Base-by-base conservation (phyloP, 1,140 invertebrate species). In the Zaprionus tsacasi region DNA sequence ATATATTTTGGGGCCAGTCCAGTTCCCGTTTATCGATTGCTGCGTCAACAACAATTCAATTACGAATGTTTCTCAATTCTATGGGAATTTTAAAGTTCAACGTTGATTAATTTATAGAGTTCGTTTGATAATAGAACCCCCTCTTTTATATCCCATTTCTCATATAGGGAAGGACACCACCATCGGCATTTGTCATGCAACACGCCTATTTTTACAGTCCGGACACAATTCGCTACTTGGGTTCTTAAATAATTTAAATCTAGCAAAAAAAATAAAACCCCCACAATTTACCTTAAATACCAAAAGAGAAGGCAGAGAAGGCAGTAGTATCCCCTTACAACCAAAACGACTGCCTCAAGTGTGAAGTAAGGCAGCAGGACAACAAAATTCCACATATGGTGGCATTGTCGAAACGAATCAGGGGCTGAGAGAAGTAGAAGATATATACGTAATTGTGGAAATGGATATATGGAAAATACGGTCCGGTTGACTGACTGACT, bases 171-270 rank as follows among this genome's bases (percentile, higher is more conserved):
- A 33, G 76, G 50, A 82, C 27, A 21, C 2, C 75, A 60, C 68
- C 79, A 48, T 76, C 68, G 61, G 66, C 43, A 66, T 79, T 77
- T 88, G 79, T 79, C 82, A 86, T 88, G 82, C 70, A 58, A 79
- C 56, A n/a, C 48, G 50, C 17, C 65, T n/a, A 40, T 70, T 75
- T 65, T 40, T 6, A 27, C 30, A n/a, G 52, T 38, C 33, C 30
- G 43, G 61, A 54, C 25, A 35, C 60, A 58, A 13, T 27, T 40
- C 12, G 43, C 11, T 25, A 17, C 30, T 15, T 50, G 8, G 2
- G 2, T 33, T 75, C 64, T 78, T 87, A 68, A 87, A 87, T 87
- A 83, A 87, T 88, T 87, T 78, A 88, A 82, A 88, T 83, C 80
- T 38, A 72, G 83, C 65, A 36, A 55, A 52, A 70, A 69, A 76